Conservation (phyloP, 92 coral and sea anemone species). For the Umimayanthus kanabou region DNA sequence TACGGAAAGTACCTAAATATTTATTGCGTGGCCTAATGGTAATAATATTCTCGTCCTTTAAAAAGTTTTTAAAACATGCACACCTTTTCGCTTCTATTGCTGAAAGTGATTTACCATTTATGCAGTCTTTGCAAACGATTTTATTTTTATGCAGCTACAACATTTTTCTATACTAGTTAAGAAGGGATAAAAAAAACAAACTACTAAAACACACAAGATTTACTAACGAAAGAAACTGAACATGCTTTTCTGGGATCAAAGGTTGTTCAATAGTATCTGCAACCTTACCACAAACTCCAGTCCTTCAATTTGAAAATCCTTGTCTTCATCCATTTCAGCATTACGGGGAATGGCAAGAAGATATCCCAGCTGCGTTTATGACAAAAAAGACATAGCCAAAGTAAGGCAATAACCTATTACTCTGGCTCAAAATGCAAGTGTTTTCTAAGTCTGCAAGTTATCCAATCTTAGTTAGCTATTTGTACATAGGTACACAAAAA, state of each 20-base stretch:
- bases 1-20: too few relatives aligned
- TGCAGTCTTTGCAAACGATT: not conserved
- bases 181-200: not conserved
- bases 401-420: not conserved
- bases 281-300: conserved; percentile 86
- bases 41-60: too few relatives aligned
- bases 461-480: too few relatives aligned
- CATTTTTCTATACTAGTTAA: too few relatives aligned
- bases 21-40: too few relatives aligned
- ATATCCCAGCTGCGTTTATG: conserved; percentile 77
- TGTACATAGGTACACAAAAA: too few relatives aligned
- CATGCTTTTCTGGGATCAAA: too few relatives aligned
- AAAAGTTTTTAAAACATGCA: too few relatives aligned
- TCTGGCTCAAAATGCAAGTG: not conserved
- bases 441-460: too few relatives aligned
- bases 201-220: too few relatives aligned
- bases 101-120: too few relatives aligned
- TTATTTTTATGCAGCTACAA: too few relatives aligned
- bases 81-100: not conserved
- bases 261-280: not conserved
- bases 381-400: not conserved
- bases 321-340: conserved; percentile 91
- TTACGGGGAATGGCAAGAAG: conserved; percentile 90
- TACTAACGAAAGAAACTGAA: not conserved
- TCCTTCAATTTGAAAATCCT: conserved; percentile 92